phyloP scores from a whole-genome alignment of 2,797 vertebrate genomes.

The Tapera naevia region DNA sequence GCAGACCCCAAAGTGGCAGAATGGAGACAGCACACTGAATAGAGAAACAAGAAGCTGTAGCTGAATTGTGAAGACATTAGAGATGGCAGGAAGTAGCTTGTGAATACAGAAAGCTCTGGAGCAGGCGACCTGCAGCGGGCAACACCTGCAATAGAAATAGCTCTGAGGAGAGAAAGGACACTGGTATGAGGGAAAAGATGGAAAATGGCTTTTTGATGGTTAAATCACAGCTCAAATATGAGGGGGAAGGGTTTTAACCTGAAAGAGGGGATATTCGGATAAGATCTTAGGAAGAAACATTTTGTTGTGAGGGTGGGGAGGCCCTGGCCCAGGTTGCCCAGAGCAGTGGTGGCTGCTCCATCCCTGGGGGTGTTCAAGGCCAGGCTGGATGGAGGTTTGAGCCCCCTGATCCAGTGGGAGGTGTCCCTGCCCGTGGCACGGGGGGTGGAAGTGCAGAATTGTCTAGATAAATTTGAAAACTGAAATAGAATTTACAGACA shows the following conservation, averaged over 20 bases:
- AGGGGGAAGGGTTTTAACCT: too few species aligned
- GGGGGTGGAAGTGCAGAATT: background rate
- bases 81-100: background rate
- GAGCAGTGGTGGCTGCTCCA: too few species aligned
- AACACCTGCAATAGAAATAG: background rate
- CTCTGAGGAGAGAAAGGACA: background rate
- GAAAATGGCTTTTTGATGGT: background rate
- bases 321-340: too few species aligned
- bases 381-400: too few species aligned
- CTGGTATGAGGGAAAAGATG: background rate
- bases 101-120: background rate
- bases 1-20: background rate
- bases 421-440: too few species aligned
- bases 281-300: too few species aligned
- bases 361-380: too few species aligned
- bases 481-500: background rate
- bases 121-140: background rate
- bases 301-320: too few species aligned
- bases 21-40: background rate
- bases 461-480: background rate
- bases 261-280: too few species aligned
- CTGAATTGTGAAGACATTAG: background rate
- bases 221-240: background rate
- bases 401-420: too few species aligned
- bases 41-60: background rate